Base-by-base conservation (phyloP, 2,888 invertebrate species). In the Drosophila conformis region DNA sequence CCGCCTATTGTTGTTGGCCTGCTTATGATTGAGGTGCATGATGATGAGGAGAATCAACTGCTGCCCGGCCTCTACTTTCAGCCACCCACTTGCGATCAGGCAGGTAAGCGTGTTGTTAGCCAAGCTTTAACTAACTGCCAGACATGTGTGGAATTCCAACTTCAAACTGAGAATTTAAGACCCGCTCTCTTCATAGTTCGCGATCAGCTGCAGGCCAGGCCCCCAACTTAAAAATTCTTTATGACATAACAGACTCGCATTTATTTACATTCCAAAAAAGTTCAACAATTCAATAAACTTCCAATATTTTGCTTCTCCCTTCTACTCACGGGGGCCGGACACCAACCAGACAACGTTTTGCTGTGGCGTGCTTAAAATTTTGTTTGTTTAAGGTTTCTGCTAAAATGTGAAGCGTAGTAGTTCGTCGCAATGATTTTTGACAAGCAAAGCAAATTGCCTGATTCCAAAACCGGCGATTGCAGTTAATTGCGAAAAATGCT, bases 91-190 rank as follows among this genome's bases (percentile, higher is more conserved):
- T 93, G 93, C 74, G 92, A 92, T 74, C 92, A 93, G 93, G 93
- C 92, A 93, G 92, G 93, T 93, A 92, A 89, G 93, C 92, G 93
- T 93, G 92, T 91, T 90, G 93, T 93, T 91, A 89, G 91, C 92
- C 92, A 91, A 76, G 82, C 80, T 68, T 89, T 88, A 91, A 92
- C 91, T 92, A 91, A 92, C 82, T 63, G 78, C 78, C 60, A 68
- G 64, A 75, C 63, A 74, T 46, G 61, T 42, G 61, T 49, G 61
- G 56, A 70, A 33, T 33, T 18, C 31, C 56, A 36, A 42, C 31
- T 40, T n/a, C 5, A 27, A 48, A 61, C 27, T 25, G 49, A 59
- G 40, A 25, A 3, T 31, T 69, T 56, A 13, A 70, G 61, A 60
- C 18, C 25, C 58, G 69, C 46, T 27, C 33, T 54, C 46, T 70